Percentiles rank a stretch among this genome's conserved stretches.
Conservation (phyloP, 2,113 vertebrate species). For the Propithecus coquereli region DNA sequence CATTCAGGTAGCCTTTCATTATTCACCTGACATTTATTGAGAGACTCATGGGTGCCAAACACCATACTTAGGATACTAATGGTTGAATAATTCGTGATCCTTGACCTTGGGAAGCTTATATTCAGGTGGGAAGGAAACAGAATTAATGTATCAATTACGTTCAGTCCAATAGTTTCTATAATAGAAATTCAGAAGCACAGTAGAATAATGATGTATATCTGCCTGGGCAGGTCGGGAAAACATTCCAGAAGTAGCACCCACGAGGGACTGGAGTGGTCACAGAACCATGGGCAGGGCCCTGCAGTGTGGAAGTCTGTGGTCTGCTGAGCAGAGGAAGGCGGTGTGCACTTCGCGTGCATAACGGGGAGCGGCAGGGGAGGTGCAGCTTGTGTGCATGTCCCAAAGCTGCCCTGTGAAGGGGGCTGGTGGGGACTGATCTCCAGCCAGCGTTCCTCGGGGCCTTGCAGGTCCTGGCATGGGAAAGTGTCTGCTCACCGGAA, state of each 20-base stretch:
- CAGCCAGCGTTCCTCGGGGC: rapidly evolving
- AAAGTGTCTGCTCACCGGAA: background rate
- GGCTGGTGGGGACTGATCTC: background rate
- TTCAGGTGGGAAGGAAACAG: background rate
- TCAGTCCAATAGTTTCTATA: background rate
- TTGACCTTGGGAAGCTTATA: constrained; percentile 24
- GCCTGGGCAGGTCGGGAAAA: background rate
- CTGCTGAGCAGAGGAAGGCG: rapidly evolving
- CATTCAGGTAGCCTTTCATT: background rate
- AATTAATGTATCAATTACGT: background rate
- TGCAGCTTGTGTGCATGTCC: rapidly evolving
- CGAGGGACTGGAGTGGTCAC: background rate
- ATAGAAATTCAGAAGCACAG: background rate
- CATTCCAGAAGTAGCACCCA: rapidly evolving
- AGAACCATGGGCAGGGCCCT: background rate
- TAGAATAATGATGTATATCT: background rate
- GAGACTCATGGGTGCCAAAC: background rate
- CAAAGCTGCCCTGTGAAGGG: background rate
- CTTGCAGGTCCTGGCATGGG: background rate
- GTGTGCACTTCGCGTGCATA: no score
- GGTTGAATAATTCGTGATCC: background rate
- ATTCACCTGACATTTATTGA: background rate
- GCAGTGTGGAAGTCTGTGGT: background rate
- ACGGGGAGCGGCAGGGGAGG: no score
- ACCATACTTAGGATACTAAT: background rate